Evolutionary conservation across 2,113 vertebrate genomes (phyloP).

Genomic region (Cheilinus undulatus): DNA sequence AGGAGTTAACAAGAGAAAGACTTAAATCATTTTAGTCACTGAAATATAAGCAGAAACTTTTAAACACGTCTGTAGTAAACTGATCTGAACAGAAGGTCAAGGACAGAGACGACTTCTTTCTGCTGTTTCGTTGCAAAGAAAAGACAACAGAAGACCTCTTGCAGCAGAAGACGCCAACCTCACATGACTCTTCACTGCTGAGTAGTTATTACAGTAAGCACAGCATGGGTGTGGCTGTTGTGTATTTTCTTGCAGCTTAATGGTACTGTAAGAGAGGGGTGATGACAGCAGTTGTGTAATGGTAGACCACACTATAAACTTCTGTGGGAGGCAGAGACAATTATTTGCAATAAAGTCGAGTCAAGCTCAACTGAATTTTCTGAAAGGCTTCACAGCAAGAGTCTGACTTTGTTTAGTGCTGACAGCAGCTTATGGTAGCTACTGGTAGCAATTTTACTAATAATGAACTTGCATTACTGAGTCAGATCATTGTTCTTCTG

Average conservation of each 20-base stretch:
- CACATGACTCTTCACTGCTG: background rate
- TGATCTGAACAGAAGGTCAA: too few relatives aligned
- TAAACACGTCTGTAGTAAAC: too few relatives aligned
- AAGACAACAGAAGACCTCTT: background rate
- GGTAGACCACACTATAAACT: background rate
- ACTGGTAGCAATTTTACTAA: background rate
- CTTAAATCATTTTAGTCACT: too few relatives aligned
- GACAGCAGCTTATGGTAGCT: background rate
- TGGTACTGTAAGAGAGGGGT: background rate
- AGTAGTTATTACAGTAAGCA: conserved; percentile 30
- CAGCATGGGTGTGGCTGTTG: conserved; percentile 16
- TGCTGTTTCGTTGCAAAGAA: background rate
- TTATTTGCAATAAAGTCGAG: background rate
- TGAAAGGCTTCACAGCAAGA: background rate
- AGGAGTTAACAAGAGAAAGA: too few relatives aligned
- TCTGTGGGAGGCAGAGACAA: background rate
- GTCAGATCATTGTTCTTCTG: background rate
- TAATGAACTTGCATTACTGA: background rate
- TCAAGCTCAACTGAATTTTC: background rate
- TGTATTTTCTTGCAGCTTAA: conserved; percentile 9
- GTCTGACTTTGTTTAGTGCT: background rate
- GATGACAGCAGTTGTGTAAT: conserved; percentile 4
- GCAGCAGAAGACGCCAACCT: background rate
- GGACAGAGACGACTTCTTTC: too few relatives aligned
- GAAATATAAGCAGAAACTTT: too few relatives aligned